Evolutionary conservation across 2,888 invertebrate species (phyloP), one percentile per base, ranked within the genome.

Genomic region (Nymphalis urticae): DNA sequence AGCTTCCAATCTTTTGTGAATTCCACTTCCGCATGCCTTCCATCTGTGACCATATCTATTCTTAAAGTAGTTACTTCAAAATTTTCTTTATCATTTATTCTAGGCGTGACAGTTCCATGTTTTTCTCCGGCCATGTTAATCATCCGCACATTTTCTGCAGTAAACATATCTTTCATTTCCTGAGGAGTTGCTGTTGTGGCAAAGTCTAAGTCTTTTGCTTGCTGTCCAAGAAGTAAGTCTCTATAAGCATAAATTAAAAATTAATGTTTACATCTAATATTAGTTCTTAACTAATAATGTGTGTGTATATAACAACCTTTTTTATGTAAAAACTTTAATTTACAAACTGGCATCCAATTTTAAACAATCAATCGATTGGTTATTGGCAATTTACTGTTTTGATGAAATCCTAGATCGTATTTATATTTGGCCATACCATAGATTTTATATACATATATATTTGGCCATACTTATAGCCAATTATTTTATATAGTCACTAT

Each of bases 111-210:
- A 0, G 99, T 99, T 0, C 99, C 98, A 92, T 98, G 98, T 80
- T 96, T 97, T 85, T 98, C 98, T 8, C 98, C 97, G 84, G 96
- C 97, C 72, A 94, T 93, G 88, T 99, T 99, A 27, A 99, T 96
- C 96, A 98, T 96, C 73, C 99, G 94, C 36, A 99, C 94, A 64
- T 95, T 93, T 90, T 98, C 98, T 61, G 93, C 89, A 8, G 91
- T 95, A 82, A 99, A 98, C 96, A 99, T 97, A 50, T 95, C 94
- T 84, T 98, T 98, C 99, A 99, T 99, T 92, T 99, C 94, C 19
- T 95, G 94, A 0, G 99, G 99, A 0, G 99, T 99, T 10, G 99
- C 99, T 19, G 96, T 97, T 8, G 99, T 98, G 0, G 99, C 99
- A 93, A 99, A 98, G 90, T 99, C 99, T 62, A 99, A 90, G 89